A percentile compares a stretch with the other conserved stretches of the same genome.
These are phyloP conservation scores for Balanococcus diminutus DNA, from an alignment of 2,888 invertebrate genomes.

Conservation along the genomic window DNA sequence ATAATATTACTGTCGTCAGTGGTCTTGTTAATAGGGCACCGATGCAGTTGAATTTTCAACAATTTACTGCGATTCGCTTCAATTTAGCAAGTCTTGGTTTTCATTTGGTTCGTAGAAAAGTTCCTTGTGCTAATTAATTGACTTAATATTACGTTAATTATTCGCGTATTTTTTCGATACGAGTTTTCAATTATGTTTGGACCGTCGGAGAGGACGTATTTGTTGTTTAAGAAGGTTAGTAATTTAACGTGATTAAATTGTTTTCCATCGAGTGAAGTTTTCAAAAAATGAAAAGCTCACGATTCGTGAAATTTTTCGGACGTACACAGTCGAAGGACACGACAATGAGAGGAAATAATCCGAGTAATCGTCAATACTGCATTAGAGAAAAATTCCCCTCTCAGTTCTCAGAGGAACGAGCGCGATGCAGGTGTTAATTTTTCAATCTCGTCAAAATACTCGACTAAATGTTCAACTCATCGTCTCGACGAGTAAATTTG, in stretches of 20 bases:
- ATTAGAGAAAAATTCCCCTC: not conserved
- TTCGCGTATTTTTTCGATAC: not conserved
- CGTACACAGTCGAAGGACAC: not conserved
- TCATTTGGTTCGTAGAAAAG: not conserved
- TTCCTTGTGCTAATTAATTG: not conserved
- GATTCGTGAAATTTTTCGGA: not conserved
- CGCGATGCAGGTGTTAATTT: not conserved
- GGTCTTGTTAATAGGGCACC: constrained; percentile 7
- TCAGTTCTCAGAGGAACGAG: not conserved
- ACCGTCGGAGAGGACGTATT: not conserved
- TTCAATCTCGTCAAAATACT: not conserved
- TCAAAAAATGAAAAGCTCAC: not conserved
- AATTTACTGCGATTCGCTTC: not conserved
- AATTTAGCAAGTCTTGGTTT: not conserved
- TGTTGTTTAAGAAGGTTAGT: constrained; percentile 30
- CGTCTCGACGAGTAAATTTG: not conserved
- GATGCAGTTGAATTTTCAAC: not conserved
- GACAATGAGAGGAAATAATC: not conserved
- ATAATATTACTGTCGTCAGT: not conserved
- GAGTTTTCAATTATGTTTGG: not conserved
- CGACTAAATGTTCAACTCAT: not conserved
- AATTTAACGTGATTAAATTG: constrained; percentile 19
- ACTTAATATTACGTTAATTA: not conserved
- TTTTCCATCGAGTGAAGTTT: not conserved
- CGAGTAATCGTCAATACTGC: not conserved